Evolutionary conservation across 2,113 vertebrate species (phyloP).

Genomic region (Fregetta grallaria): DNA sequence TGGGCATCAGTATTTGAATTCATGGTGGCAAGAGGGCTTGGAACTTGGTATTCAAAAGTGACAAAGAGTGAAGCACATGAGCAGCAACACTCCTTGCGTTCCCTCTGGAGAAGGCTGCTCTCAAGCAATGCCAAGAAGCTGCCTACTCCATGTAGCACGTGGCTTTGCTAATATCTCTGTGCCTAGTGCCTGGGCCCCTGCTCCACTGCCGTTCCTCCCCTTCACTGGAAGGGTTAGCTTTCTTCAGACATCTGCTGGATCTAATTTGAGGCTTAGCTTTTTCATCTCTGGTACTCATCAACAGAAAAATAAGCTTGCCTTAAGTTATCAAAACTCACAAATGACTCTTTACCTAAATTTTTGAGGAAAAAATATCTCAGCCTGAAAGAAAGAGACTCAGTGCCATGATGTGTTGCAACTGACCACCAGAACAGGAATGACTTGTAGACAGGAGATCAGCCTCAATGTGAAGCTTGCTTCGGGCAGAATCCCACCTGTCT

Average conservation of each 20-base stretch:
- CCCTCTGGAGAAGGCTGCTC: neutral
- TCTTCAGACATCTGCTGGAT: neutral
- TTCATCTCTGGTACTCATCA: neutral
- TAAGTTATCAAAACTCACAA: neutral
- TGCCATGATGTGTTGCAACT: neutral
- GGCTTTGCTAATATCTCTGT: neutral
- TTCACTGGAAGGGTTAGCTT: neutral
- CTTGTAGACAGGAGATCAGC: neutral
- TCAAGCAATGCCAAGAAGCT: neutral
- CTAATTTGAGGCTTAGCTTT: neutral
- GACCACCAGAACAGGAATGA: neutral
- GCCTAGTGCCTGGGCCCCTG: neutral
- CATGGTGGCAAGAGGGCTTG: neutral
- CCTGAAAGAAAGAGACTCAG: neutral
- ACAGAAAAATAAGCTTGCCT: neutral
- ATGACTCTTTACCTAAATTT: neutral
- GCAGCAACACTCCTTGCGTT: accelerated
- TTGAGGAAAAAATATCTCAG: neutral
- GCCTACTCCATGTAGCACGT: neutral
- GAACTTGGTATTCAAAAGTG: neutral
- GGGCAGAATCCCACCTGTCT: neutral
- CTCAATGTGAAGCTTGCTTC: neutral
- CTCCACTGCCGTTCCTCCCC: neutral
- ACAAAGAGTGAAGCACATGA: neutral
- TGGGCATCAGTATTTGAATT: neutral